A percentile compares a stretch with the other conserved stretches of the same genome.
phyloP scores from a whole-genome alignment of 2,888 invertebrate genomes.

The Ecdyonurus torrentis region DNA sequence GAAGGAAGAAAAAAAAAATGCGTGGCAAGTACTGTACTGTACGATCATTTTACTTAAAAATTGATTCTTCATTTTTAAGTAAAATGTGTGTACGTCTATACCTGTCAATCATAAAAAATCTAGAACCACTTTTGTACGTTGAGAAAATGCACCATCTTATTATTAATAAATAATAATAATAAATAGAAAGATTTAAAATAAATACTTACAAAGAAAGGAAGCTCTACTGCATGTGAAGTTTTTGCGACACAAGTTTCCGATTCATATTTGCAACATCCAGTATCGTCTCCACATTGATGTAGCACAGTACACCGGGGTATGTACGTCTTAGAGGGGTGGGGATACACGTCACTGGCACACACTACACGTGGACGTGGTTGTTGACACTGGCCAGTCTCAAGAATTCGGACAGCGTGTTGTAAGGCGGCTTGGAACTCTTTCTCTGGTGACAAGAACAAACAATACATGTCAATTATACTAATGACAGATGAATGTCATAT shows the following conservation, averaged over 20 bases:
- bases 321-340: conserved; percentile 53
- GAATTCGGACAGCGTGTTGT: conserved; percentile 28
- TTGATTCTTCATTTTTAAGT: too few relatives aligned
- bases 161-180: neutral
- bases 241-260: conserved; percentile 61
- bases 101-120: too few relatives aligned
- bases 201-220: conserved; percentile 66
- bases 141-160: too few relatives aligned
- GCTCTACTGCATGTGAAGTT: conserved; percentile 47
- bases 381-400: conserved; percentile 40
- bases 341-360: conserved; percentile 51
- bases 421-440: conserved; percentile 23
- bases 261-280: conserved; percentile 67
- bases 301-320: conserved; percentile 72
- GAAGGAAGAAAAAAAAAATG: too few relatives aligned
- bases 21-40: too few relatives aligned
- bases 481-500: too few relatives aligned
- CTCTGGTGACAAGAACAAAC: conserved; percentile 18
- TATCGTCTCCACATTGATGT: conserved; percentile 72
- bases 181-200: neutral
- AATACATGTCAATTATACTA: too few relatives aligned
- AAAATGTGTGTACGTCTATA: too few relatives aligned
- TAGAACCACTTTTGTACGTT: too few relatives aligned
- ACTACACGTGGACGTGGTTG: conserved; percentile 59
- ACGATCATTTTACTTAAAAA: too few relatives aligned